Percentiles rank a stretch among this genome's conserved stretches.
Conservation (phyloP, 2,797 vertebrate species). For the Periophthalmus magnuspinnatus region DNA sequence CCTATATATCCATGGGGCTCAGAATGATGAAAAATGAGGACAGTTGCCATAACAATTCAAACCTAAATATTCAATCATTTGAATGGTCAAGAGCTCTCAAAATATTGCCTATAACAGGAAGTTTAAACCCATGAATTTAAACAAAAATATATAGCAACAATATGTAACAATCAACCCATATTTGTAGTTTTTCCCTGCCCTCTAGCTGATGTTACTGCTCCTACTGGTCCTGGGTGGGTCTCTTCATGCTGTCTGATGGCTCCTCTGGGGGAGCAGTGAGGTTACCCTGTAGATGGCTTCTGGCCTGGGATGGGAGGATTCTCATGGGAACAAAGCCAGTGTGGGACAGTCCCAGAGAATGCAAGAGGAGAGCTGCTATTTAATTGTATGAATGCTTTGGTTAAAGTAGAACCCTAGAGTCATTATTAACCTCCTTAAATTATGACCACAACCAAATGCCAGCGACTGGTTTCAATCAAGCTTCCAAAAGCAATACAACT, state of each 20-base stretch:
- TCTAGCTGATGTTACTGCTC: constrained; percentile 32
- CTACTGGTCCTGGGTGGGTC: constrained; percentile 10
- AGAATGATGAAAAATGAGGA: too few species aligned
- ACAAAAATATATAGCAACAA: too few species aligned
- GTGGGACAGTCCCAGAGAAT: constrained; percentile 30
- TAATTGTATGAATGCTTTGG: not conserved
- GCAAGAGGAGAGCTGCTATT: not conserved
- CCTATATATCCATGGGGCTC: too few species aligned
- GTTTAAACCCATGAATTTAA: too few species aligned
- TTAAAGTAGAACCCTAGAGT: not conserved
- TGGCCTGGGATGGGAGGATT: constrained; percentile 62
- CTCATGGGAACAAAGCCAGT: constrained; percentile 69
- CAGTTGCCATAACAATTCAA: too few species aligned
- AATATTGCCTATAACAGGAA: too few species aligned
- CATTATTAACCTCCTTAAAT: not conserved
- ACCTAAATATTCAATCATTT: too few species aligned
- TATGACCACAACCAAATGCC: not conserved
- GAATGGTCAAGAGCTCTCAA: too few species aligned
- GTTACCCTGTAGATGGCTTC: constrained; percentile 58
- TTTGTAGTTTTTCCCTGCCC: constrained; percentile 21
- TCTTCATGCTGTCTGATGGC: constrained; percentile 35
- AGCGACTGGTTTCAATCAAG: not conserved
- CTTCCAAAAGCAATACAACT: too few species aligned
- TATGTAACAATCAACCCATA: too few species aligned
- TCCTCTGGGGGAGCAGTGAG: constrained; percentile 41